Percentiles rank a stretch among this genome's conserved stretches.
Evolutionary conservation across 2,888 invertebrate species (phyloP).

Genomic region (Diachrysia chrysitis): DNA sequence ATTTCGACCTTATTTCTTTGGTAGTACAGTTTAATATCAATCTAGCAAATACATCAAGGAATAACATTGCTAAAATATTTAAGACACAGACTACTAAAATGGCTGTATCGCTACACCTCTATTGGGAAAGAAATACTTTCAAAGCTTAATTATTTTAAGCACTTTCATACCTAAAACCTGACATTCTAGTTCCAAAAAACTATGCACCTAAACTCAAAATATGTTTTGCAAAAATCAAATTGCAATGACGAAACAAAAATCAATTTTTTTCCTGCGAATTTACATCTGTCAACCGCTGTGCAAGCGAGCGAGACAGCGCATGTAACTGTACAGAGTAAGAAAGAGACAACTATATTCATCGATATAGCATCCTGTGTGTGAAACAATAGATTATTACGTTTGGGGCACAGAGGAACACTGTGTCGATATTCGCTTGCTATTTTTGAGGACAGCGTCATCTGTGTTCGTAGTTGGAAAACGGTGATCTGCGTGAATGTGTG

Average conservation of each 20-base stretch:
- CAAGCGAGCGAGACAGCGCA: slow-evolving; percentile 49
- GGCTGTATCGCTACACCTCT: slow-evolving; percentile 69
- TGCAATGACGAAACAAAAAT: slow-evolving; percentile 47
- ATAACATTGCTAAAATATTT: slow-evolving; percentile 80
- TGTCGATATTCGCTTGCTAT: slow-evolving; percentile 49
- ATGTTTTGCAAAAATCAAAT: slow-evolving; percentile 41
- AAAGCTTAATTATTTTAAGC: slow-evolving; percentile 62
- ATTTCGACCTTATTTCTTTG: slow-evolving; percentile 58
- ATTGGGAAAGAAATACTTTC: slow-evolving; percentile 56
- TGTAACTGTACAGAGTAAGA: slow-evolving; percentile 51
- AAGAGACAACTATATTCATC: slow-evolving; percentile 58
- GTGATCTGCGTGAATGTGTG: slow-evolving; percentile 52
- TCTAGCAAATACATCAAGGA: slow-evolving; percentile 61
- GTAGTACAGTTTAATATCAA: slow-evolving; percentile 62
- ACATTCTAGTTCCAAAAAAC: slow-evolving; percentile 15
- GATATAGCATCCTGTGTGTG: slow-evolving; percentile 65
- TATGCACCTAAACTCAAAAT: slow-evolving; percentile 16
- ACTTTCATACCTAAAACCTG: slow-evolving; percentile 6
- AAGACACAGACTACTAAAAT: slow-evolving; percentile 72
- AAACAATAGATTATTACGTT: slow-evolving; percentile 59
- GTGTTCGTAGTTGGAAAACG: slow-evolving; percentile 65
- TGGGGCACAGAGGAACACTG: slow-evolving; percentile 53
- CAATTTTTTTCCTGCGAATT: slow-evolving; percentile 62
- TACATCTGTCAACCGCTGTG: slow-evolving; percentile 64
- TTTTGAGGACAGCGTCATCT: slow-evolving; percentile 63